These are phyloP conservation scores for Pandemis heparana DNA, from an alignment of 2,888 invertebrate species.

Conservation along the genomic window DNA sequence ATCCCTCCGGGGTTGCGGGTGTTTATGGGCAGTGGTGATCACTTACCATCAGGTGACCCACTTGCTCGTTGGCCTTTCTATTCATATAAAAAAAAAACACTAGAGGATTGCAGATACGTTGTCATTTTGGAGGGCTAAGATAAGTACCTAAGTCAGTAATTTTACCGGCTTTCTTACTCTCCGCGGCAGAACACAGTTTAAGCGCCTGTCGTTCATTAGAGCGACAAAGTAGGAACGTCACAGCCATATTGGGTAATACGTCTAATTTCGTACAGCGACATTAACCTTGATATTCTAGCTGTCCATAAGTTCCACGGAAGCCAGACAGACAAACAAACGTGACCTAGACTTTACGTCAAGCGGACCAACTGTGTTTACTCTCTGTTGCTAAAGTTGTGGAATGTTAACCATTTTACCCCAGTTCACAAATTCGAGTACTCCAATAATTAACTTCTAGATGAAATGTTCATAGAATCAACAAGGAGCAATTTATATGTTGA, in stretches of 20 bases:
- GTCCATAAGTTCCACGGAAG: background rate
- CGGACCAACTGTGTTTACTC: background rate
- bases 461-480: background rate
- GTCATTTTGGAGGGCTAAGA: no score
- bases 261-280: background rate
- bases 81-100: no score
- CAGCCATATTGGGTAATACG: background rate
- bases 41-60: no score
- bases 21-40: no score
- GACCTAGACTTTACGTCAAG: background rate
- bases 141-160: no score
- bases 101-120: no score
- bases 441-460: conserved; percentile 2
- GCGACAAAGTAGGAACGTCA: no score
- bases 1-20: no score
- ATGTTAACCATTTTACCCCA: background rate
- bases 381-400: background rate
- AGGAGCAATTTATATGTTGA: background rate
- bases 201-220: no score
- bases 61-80: no score
- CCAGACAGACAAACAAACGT: conserved; percentile 7
- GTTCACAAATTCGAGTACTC: background rate
- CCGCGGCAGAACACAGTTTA: no score
- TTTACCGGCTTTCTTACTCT: no score
- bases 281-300: background rate